Conservation (phyloP, 2,888 invertebrate species). For the Epicampocera succincta region DNA sequence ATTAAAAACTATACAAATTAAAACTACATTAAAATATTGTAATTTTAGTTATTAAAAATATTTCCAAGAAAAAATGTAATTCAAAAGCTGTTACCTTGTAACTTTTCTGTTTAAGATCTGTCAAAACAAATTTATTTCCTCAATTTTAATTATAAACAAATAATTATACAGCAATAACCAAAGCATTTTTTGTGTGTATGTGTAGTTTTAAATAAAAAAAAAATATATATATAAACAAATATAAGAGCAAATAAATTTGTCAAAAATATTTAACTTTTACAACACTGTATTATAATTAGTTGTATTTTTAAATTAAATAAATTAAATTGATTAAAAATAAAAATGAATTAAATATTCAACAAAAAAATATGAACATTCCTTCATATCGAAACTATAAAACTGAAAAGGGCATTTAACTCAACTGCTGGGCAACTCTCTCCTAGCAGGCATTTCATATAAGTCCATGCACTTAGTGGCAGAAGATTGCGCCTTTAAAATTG, state of each 20-base stretch:
- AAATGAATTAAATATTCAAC: slow-evolving; percentile 61
- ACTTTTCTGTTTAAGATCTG: slow-evolving; percentile 17
- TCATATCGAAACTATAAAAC: not conserved
- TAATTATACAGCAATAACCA: slow-evolving; percentile 82
- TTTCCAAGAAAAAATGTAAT: slow-evolving; percentile 28
- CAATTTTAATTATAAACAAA: slow-evolving; percentile 62
- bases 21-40: slow-evolving; percentile 57
- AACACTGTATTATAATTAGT: slow-evolving; percentile 59
- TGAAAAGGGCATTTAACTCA: not conserved
- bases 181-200: slow-evolving; percentile 78
- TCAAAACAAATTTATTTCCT: slow-evolving; percentile 36
- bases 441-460: too few relatives aligned
- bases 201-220: slow-evolving; percentile 63
- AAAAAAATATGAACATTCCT: slow-evolving; percentile 29
- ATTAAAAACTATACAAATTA: slow-evolving; percentile 48
- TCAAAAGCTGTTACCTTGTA: slow-evolving; percentile 51
- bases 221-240: slow-evolving; percentile 44
- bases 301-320: slow-evolving; percentile 62
- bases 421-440: too few relatives aligned
- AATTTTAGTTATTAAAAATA: slow-evolving; percentile 38
- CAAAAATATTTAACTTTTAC: slow-evolving; percentile 52
- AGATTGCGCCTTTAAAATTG: too few relatives aligned
- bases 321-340: slow-evolving; percentile 57
- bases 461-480: too few relatives aligned
- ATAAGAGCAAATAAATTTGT: slow-evolving; percentile 50